These are phyloP conservation scores for Stenurella melanura DNA, from an alignment of 2,888 invertebrate species.

Conservation along the genomic window DNA sequence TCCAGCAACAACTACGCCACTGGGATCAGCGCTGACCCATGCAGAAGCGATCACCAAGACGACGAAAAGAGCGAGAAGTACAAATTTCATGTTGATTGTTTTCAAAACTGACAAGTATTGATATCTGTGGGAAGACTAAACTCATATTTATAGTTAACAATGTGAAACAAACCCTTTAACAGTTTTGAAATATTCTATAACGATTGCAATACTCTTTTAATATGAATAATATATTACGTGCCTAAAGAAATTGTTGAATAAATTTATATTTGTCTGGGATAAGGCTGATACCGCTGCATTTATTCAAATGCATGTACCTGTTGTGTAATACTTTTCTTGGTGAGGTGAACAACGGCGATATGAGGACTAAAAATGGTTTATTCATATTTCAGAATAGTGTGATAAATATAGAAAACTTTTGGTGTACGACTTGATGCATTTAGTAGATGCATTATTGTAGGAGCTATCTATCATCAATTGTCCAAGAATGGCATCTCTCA, in stretches of 20 bases:
- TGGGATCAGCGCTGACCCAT: conserved; percentile 38
- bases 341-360: neutral
- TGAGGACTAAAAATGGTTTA: neutral
- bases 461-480: no score
- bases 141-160: neutral
- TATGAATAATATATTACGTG: neutral
- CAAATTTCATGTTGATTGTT: conserved; percentile 1
- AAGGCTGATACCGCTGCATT: neutral
- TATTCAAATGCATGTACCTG: neutral
- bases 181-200: neutral
- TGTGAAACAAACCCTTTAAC: no score
- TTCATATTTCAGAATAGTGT: no score
- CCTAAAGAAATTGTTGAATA: neutral
- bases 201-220: neutral
- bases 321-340: neutral
- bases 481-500: no score
- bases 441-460: no score
- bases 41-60: conserved; percentile 47
- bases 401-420: no score
- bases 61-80: conserved; percentile 45
- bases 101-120: neutral
- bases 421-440: no score
- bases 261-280: neutral
- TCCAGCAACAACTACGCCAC: neutral
- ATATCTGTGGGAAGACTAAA: neutral